These are phyloP conservation scores for Scaptomyza cyrtandrae DNA, from an alignment of 2,888 invertebrate species.

Conservation along the genomic window DNA sequence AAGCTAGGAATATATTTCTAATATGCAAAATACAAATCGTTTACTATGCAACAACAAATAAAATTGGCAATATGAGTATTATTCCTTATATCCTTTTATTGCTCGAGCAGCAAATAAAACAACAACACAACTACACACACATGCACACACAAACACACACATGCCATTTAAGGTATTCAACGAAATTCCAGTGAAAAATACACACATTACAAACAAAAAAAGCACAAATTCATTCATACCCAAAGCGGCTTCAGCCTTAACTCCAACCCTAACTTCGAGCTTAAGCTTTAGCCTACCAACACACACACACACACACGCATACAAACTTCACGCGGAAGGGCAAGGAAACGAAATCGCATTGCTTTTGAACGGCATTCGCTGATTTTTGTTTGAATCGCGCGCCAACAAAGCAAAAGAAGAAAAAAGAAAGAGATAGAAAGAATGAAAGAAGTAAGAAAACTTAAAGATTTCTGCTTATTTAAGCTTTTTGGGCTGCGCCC, in stretches of 20 bases:
- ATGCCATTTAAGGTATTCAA: constrained; percentile 59
- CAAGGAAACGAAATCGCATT: constrained; percentile 22
- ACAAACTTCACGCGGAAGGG: not conserved
- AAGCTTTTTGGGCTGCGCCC: constrained; percentile 56
- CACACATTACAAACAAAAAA: constrained; percentile 66
- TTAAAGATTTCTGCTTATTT: constrained; percentile 47
- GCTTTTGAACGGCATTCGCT: constrained; percentile 30
- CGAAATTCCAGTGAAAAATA: constrained; percentile 67
- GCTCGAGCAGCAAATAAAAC: constrained; percentile 21
- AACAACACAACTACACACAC: constrained; percentile 1
- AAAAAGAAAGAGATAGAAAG: constrained; percentile 2
- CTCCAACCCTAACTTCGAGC: constrained; percentile 1
- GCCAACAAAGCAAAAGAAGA: constrained; percentile 31
- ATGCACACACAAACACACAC: not conserved
- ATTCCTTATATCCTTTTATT: constrained; percentile 50
- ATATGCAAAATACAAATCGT: constrained; percentile 21
- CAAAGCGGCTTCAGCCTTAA: constrained; percentile 32
- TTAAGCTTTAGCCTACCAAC: constrained; percentile 27
- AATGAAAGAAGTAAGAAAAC: constrained; percentile 5
- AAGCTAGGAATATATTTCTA: too few species aligned
- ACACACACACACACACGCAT: constrained; percentile 20
- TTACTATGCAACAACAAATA: too few species aligned
- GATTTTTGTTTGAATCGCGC: constrained; percentile 52
- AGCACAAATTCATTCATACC: constrained; percentile 75
- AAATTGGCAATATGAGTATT: constrained; percentile 35